Base-by-base conservation (phyloP, 2,888 invertebrate species). In the Hedya salicella region DNA sequence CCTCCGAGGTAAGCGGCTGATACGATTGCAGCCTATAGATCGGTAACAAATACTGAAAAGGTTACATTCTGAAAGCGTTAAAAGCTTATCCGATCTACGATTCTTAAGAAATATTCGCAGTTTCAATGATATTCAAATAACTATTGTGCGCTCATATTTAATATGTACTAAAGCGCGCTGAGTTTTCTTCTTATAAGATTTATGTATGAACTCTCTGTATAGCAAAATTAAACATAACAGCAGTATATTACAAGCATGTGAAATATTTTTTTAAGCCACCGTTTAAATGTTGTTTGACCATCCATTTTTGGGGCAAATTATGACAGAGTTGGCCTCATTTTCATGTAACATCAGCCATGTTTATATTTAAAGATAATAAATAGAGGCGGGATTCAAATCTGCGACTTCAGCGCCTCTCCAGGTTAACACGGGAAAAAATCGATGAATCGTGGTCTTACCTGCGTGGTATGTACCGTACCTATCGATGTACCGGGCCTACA, bases 11-110 rank as follows among this genome's bases (percentile, higher is more conserved):
- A 75, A 84, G 78, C 83, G n/a, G n/a, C 86, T 87, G 81, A 84
- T 87, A 87, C 86, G 88, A 89, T 87, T 89, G 87, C 85, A 80
- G 82, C 83, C 79, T 83, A 78, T 75, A 84, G 81, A 83, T 85
- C 80, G 67, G 74, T 74, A 73, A 77, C 77, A 82, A 83, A 82
- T 73, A 73, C 73, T 78, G 74, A 79, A 82, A 80, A 86, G 81
- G 82, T 83, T 66, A 66, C 53, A 40, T 60, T 66, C 60, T 60
- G 46, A 60, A 61, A 66, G 66, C 66, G 60, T 32, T 49, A 54
- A 48, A 65, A 60, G 59, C 53, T 61, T 66, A 66, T 66, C 66
- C 39, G 66, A 66, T 66, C 66, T 30, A 49, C 5, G 53, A 30
- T 36, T 48, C 54, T 54, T 66, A 40, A 54, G 53, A 63, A 57